Conservation (phyloP, 2,888 invertebrate genomes). For the Apodemia zela region DNA sequence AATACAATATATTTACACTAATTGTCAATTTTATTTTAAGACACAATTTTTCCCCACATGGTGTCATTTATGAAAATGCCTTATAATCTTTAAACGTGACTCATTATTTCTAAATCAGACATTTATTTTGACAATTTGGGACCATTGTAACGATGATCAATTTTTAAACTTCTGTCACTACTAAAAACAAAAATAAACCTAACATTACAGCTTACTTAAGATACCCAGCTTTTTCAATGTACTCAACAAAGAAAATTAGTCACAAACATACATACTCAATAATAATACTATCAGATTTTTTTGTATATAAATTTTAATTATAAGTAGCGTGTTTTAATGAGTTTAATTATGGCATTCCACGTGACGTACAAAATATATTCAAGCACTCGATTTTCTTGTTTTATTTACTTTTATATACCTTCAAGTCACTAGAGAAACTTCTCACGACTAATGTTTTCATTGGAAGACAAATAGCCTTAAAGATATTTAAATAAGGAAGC, state of each 20-base stretch:
- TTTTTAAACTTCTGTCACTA: background rate
- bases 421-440: background rate
- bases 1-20: background rate
- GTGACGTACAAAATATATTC: slow-evolving; percentile 72
- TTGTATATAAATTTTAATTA: slow-evolving; percentile 39
- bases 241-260: slow-evolving; percentile 60
- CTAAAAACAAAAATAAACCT: background rate
- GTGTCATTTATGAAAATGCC: too few relatives aligned
- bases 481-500: background rate
- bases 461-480: background rate
- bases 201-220: slow-evolving; percentile 32
- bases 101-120: background rate
- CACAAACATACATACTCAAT: slow-evolving; percentile 61
- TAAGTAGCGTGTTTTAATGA: slow-evolving; percentile 46
- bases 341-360: slow-evolving; percentile 59
- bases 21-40: too few relatives aligned
- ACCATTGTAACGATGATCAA: background rate
- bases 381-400: slow-evolving; percentile 63
- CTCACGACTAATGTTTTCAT: slow-evolving; percentile 5
- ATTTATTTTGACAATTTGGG: background rate
- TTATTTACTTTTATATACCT: slow-evolving; percentile 34
- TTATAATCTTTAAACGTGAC: background rate
- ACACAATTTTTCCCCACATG: too few relatives aligned
- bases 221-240: slow-evolving; percentile 39
- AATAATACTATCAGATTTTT: slow-evolving; percentile 37